Evolutionary conservation across 2,888 invertebrate species (phyloP).

Genomic region (Altica lythri): DNA sequence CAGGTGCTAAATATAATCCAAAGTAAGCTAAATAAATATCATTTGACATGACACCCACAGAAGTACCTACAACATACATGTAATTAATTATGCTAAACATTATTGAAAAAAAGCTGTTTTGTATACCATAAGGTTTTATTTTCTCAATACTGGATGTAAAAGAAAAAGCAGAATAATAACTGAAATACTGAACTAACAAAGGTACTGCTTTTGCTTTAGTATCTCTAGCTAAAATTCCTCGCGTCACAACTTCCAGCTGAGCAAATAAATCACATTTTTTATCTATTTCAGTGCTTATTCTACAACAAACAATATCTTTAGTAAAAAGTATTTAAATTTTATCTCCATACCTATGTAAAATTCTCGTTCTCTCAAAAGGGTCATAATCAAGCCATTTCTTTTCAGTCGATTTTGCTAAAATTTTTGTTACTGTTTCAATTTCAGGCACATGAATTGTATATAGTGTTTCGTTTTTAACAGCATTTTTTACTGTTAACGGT

Average conservation of each 20-base stretch:
- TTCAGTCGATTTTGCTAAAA: slow-evolving; percentile 36
- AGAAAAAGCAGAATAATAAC: slow-evolving; percentile 61
- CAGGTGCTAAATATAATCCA: slow-evolving; percentile 58
- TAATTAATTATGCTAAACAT: neutral
- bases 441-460: slow-evolving; percentile 37
- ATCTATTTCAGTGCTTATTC: slow-evolving; percentile 59
- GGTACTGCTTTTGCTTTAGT: slow-evolving; percentile 55
- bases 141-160: slow-evolving; percentile 53
- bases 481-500: slow-evolving; percentile 29
- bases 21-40: slow-evolving; percentile 58
- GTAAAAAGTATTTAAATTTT: slow-evolving; percentile 8
- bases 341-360: slow-evolving; percentile 45
- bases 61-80: slow-evolving; percentile 51
- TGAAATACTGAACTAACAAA: slow-evolving; percentile 58
- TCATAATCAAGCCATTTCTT: slow-evolving; percentile 34
- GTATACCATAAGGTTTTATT: slow-evolving; percentile 55
- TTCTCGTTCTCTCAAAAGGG: slow-evolving; percentile 41
- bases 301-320: slow-evolving; percentile 39
- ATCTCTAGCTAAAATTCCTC: slow-evolving; percentile 48
- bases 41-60: slow-evolving; percentile 55
- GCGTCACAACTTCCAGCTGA: slow-evolving; percentile 54
- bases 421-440: slow-evolving; percentile 40
- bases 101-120: slow-evolving; percentile 2
- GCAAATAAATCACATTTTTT: slow-evolving; percentile 57
- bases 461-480: slow-evolving; percentile 27